Evolutionary conservation across 2,113 vertebrate species (phyloP).

Genomic region (Microcebus ravelobensis): DNA sequence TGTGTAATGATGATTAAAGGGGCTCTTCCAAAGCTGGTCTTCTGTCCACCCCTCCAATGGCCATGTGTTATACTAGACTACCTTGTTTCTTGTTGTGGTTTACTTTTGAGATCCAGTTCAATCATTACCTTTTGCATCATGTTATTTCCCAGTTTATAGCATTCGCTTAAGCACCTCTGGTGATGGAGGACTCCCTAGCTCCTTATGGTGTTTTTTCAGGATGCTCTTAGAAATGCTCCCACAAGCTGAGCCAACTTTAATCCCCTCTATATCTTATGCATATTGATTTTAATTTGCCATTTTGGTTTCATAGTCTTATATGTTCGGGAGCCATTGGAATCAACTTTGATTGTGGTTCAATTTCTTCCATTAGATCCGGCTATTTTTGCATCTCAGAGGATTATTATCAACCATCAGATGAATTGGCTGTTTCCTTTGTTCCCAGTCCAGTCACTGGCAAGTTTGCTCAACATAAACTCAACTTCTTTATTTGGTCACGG

Average conservation of each 20-base stretch:
- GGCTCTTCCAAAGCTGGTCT: background rate
- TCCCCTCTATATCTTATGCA: background rate
- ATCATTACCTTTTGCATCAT: rapidly evolving
- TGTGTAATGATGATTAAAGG: background rate
- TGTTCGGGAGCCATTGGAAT: background rate
- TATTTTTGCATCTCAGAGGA: background rate
- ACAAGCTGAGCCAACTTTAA: background rate
- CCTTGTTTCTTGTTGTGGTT: background rate
- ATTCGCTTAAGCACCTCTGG: background rate
- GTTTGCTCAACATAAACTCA: background rate
- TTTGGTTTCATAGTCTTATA: background rate
- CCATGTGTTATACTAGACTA: background rate
- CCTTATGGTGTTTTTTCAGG: background rate
- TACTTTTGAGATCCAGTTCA: background rate
- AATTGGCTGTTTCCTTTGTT: background rate
- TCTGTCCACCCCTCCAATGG: rapidly evolving
- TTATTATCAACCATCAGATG: background rate
- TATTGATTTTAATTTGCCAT: background rate
- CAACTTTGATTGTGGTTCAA: background rate
- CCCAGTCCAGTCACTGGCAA: background rate
- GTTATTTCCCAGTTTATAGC: background rate
- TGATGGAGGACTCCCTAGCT: background rate
- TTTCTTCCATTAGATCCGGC: background rate
- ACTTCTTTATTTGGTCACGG: background rate
- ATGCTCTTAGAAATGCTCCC: background rate